A percentile compares a stretch with the other conserved stretches of the same genome.
Evolutionary conservation across 2,888 invertebrate genomes (phyloP).

Genomic region (Drosophila subsilvestris): DNA sequence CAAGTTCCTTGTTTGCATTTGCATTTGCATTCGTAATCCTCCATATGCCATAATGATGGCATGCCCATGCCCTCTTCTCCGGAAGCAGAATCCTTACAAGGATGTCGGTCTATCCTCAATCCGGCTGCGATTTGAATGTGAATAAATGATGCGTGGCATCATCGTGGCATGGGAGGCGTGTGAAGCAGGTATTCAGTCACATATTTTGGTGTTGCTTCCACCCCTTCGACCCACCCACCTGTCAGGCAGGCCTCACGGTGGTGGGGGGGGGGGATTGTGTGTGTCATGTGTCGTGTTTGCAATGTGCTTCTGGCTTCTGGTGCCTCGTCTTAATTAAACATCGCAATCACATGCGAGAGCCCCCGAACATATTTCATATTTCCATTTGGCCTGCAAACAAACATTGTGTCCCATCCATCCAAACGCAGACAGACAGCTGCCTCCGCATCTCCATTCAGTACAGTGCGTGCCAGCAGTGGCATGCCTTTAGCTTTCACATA

Average conservation of each 20-base stretch:
- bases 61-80: background rate
- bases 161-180: constrained; percentile 24
- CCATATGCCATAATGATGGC: constrained; percentile 32
- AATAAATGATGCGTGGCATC: constrained; percentile 42
- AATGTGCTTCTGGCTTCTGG: background rate
- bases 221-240: constrained; percentile 19
- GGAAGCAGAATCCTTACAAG: background rate
- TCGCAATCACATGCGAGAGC: constrained; percentile 34
- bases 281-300: constrained; percentile 29
- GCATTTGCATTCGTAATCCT: background rate
- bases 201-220: background rate
- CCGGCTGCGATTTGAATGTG: constrained; percentile 29
- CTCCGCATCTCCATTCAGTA: constrained; percentile 1
- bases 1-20: constrained; percentile 10
- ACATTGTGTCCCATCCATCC: constrained; percentile 1
- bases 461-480: constrained; percentile 6
- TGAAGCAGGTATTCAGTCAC: constrained; percentile 22
- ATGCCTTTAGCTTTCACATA: background rate
- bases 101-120: constrained; percentile 18
- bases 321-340: constrained; percentile 41
- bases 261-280: no score
- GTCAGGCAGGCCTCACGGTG: constrained; percentile 11
- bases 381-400: constrained; percentile 36
- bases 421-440: constrained; percentile 2
- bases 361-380: constrained; percentile 37